Base-by-base conservation (phyloP, 2,888 invertebrate genomes). In the Prosopocoilus inquinatus region DNA sequence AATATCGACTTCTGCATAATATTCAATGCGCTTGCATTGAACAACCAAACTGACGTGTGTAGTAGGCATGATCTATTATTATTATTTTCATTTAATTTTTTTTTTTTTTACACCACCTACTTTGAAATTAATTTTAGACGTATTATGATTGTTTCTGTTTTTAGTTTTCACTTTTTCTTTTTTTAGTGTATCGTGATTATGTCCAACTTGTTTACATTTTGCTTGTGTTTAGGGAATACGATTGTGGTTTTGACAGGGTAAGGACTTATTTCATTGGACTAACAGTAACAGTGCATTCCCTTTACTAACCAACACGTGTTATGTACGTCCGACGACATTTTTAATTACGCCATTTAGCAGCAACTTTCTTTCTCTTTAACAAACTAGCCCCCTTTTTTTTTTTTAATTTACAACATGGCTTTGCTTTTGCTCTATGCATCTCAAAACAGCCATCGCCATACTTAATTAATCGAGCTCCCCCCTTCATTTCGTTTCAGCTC, bases 401-500 rank as follows among this genome's bases (percentile, higher is more conserved):
- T 32, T 32, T 32, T 33, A 12, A 28, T 33, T 47, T 9, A 15
- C 9, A 9, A 9, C n/a, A 32, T n/a, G 34, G 11, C 16, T 36
- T n/a, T n/a, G 9, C 13, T 35, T 9, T n/a, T 9, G 9, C 9
- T 46, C 9, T 15, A 46, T 20, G 15, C 20, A 12, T 9, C 11
- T 47, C n/a, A 11, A 28, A 28, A 28, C 12, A 11, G 13, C 11
- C 12, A 46, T 36, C 16, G 28, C 20, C 5, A 3, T 38, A 41
- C 11, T 12, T 32, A 34, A 16, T 34, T 28, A 34, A 52, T 46
- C 28, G 9, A 41, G 12, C 20, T 28, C 20, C 5, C 7, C 5
- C 7, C 7, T 28, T 28, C 7, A 5, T 35, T 56, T 51, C 11
- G 78, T 83, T 76, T 43, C 81, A 85, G 85, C 84, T 84, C 84